Evolutionary conservation across 30 jellyfish, hydroid and myxozoan genomes (phyloP), one percentile per base, ranked within the genome.

Genomic region (Nemopilema nomurai): DNA sequence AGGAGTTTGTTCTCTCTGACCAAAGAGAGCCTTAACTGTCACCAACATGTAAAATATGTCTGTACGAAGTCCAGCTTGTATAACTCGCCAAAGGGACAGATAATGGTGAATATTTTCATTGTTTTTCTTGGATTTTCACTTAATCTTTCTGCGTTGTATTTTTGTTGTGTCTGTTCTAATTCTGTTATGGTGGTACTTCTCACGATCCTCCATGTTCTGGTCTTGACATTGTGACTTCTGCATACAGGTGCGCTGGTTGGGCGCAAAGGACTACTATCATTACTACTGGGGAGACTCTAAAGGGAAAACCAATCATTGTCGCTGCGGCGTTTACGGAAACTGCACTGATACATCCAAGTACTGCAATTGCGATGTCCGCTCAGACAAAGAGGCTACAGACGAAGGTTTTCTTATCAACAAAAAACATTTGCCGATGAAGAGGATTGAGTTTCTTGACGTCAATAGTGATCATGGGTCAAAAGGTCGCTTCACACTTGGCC

Each of bases 281-380:
- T 88, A 80, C 92, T 88, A 88, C 86, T 88, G 96, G 96, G 96
- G 90, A 28, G 96, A 92, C 18, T 71, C 96, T 1, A 65, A 74
- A 1, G 96, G 92, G 69, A 80, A 62, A 28, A 63, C 69, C 9
- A 71, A 51, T 51, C 68, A 80, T n/a, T 88, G 96, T 81, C 30
- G 76, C 18, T 88, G 96, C 64, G 96, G 96, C 32, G 84, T 80
- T 13, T 50, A 78, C 72, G 73, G 51, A 27, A 81, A 78, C 69
- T 88, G 96, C 87, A 65, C 87, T 24, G 89, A 80, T 33, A n/a
- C 52, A 1, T 71, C 89, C 1, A 74, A 64, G 71, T 74, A 73
- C 32, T 88, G 96, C 69, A 88, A 88, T 65, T 88, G 96, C 65
- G 96, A 88, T 72, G 91, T 92, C 16, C 88, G 91, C n/a, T 51